phyloP scores from a whole-genome alignment of 2,888 invertebrate genomes.

The Habroteleia sp. region DNA sequence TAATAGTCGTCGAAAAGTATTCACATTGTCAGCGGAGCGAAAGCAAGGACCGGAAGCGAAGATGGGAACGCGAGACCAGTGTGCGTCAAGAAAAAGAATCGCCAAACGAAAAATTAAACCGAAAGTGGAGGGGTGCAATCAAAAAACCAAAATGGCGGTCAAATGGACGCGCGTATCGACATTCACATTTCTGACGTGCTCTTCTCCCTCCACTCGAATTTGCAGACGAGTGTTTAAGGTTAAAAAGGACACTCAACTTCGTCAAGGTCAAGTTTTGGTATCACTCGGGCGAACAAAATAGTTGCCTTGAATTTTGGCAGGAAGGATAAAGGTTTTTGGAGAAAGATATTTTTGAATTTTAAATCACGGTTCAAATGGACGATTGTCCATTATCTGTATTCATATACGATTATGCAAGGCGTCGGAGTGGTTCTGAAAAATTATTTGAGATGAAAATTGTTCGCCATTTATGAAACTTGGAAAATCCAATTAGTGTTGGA shows the following conservation, averaged over 20 bases:
- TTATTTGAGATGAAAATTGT: too few relatives aligned
- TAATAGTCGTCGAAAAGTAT: conserved; percentile 23
- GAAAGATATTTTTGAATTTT: too few relatives aligned
- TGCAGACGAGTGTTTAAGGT: conserved; percentile 22
- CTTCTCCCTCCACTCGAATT: conserved; percentile 11
- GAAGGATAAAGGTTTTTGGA: too few relatives aligned
- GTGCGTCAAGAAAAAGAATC: conserved; percentile 22
- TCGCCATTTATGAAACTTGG: too few relatives aligned
- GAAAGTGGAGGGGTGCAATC: background rate
- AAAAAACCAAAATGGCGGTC: conserved; percentile 1
- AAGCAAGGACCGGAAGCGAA: conserved; percentile 43
- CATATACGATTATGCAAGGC: too few relatives aligned
- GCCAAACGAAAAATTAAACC: background rate
- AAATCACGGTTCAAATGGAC: too few relatives aligned
- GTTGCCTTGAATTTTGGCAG: too few relatives aligned
- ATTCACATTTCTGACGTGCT: conserved; percentile 22
- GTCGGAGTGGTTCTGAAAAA: too few relatives aligned
- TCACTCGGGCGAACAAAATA: too few relatives aligned
- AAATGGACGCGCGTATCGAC: conserved; percentile 13
- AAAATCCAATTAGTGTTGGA: too few relatives aligned
- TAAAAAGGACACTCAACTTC: conserved; percentile 35
- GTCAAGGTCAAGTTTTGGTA: conserved; percentile 29
- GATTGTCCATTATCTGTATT: too few relatives aligned
- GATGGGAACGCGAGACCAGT: conserved; percentile 30
- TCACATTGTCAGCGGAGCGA: conserved; percentile 30